Percentiles rank a stretch among this genome's conserved stretches.
phyloP scores from a whole-genome alignment of 2,113 vertebrate genomes.

The Myotis yumanensis region DNA sequence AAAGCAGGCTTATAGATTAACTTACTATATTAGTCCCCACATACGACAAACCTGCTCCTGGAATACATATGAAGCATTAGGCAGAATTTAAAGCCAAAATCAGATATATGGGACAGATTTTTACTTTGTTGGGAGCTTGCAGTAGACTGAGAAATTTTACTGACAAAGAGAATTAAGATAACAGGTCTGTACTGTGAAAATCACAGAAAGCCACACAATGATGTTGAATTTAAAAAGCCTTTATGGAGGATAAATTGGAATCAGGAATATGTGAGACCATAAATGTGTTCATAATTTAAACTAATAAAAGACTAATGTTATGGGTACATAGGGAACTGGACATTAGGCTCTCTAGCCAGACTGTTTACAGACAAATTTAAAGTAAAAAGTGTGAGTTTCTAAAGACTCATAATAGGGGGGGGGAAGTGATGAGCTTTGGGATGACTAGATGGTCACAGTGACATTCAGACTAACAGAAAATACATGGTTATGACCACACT shows the following conservation, averaged over 20 bases:
- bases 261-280: neutral
- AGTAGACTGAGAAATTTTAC: neutral
- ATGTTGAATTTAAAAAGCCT: neutral
- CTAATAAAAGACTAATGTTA: neutral
- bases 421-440: neutral
- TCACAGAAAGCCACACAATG: neutral
- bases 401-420: neutral
- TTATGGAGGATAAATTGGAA: neutral
- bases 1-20: neutral
- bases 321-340: neutral
- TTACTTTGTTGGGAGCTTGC: neutral
- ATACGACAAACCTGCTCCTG: neutral
- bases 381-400: conserved; percentile 14
- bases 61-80: conserved; percentile 28
- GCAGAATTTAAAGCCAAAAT: conserved; percentile 7
- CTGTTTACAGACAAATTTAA: neutral
- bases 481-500: neutral
- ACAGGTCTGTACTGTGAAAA: neutral
- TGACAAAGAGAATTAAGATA: neutral
- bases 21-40: conserved; percentile 22
- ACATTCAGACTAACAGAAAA: neutral
- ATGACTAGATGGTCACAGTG: neutral
- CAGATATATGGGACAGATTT: neutral
- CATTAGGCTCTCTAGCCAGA: neutral
- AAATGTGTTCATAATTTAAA: neutral